phyloP scores from a whole-genome alignment of 2,113 vertebrate species.

The Misgurnus anguillicaudatus region DNA sequence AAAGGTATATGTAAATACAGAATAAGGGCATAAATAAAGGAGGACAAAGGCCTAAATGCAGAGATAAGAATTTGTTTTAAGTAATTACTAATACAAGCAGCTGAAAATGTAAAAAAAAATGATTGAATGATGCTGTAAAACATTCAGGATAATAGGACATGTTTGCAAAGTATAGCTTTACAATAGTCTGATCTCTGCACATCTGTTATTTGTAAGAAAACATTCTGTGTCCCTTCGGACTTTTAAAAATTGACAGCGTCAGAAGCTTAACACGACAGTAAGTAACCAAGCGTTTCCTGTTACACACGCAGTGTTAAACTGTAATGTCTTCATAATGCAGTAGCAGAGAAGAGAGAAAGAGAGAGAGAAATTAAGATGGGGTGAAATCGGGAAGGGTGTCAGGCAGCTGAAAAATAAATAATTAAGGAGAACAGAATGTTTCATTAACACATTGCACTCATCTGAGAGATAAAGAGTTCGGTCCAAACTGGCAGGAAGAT shows the following conservation, averaged over 20 bases:
- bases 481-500: no score
- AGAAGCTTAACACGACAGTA: not conserved
- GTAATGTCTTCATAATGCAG: not conserved
- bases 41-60: no score
- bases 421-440: slow-evolving; percentile 56
- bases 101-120: no score
- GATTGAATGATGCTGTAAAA: no score
- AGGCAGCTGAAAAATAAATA: slow-evolving; percentile 56
- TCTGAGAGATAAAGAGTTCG: slow-evolving; percentile 44
- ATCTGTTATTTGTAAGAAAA: not conserved
- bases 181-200: not conserved
- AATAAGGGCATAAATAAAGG: no score
- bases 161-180: no score
- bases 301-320: not conserved
- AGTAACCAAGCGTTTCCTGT: not conserved
- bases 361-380: not conserved
- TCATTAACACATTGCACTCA: slow-evolving; percentile 60
- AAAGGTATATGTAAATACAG: no score
- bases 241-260: not conserved
- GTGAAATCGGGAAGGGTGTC: not conserved
- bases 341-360: not conserved
- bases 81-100: no score
- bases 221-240: not conserved
- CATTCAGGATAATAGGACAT: no score
- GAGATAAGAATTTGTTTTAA: no score